These are phyloP conservation scores for Aepyceros melampus DNA, from an alignment of 2,113 vertebrate species.

Conservation along the genomic window DNA sequence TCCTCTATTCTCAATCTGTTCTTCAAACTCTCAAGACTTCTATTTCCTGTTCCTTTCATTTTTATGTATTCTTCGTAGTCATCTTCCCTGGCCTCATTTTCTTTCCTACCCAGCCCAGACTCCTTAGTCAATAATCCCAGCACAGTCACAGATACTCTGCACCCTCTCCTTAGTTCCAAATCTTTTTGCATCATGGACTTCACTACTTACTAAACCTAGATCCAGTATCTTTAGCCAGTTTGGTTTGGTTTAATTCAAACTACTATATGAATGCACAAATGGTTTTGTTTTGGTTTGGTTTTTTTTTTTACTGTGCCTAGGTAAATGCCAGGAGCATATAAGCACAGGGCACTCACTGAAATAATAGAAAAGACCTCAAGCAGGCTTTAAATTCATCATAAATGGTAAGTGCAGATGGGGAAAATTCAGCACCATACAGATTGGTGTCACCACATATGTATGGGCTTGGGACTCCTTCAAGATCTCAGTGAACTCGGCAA, in stretches of 20 bases:
- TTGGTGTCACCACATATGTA: not conserved
- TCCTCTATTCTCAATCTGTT: not conserved
- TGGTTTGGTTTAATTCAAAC: not conserved
- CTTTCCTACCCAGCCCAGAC: not conserved
- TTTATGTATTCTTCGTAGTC: not conserved
- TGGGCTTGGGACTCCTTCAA: not conserved
- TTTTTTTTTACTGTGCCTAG: not conserved
- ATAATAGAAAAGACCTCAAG: not conserved
- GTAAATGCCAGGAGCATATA: not conserved
- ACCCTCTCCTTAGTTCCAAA: not conserved
- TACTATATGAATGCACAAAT: not conserved
- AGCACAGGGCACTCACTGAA: not conserved
- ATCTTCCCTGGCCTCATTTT: not conserved
- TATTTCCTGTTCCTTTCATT: not conserved
- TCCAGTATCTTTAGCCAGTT: not conserved
- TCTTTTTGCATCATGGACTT: not conserved
- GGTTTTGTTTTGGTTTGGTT: not conserved
- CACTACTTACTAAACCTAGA: not conserved
- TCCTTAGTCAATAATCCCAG: not conserved
- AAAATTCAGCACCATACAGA: not conserved
- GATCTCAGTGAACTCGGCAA: not conserved
- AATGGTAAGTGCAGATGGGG: not conserved
- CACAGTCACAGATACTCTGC: not conserved
- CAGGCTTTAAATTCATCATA: not conserved
- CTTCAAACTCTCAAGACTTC: not conserved